Base-by-base conservation (phyloP, 2,888 invertebrate genomes). In the Leptopilina syphax region DNA sequence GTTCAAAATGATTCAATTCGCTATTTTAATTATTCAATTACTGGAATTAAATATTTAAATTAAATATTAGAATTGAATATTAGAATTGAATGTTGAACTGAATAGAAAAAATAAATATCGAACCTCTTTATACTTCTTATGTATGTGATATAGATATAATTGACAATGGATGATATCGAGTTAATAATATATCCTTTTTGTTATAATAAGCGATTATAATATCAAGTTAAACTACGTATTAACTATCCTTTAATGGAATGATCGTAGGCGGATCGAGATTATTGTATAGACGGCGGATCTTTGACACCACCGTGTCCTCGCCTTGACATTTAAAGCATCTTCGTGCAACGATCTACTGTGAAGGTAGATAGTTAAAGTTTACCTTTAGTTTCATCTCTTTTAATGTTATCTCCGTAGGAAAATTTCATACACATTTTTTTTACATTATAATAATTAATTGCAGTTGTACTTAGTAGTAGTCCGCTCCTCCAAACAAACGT, bases 251-350 rank as follows among this genome's bases (percentile, higher is more conserved):
- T 57, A 57, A 57, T 41, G 57, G 57, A 73, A 73, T 41, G 18
- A 57, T 73, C 41, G 57, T 73, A 73, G 73, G 73, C 41, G 80
- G 80, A 44, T 70, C n/a, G 47, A 65, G 57, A 18, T 79, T 77
- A 77, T 77, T 65, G 77, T 65, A 44, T 44, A 82, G 60, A 54
- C 9, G 27, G 67, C 34, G 78, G 57, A 76, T 65, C 73, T 60
- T 77, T 82, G 80, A 76, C 80, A 67, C 67, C 79, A 77, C 81
- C 82, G 81, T 81, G 83, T 85, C 80, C 82, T 86, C 84, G 88
- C 88, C 88, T 88, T 88, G 88, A 88, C 88, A 88, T 88, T 88
- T 88, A 88, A 84, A 78, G 77, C 83, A 84, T 88, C 88, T 88
- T 86, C 86, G 83, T 84, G 83, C 83, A 83, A 81, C 83, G 83